Percentiles rank a stretch among this genome's conserved stretches.
Conservation (phyloP, 2,888 invertebrate species). For the Criorhina ranunculi region DNA sequence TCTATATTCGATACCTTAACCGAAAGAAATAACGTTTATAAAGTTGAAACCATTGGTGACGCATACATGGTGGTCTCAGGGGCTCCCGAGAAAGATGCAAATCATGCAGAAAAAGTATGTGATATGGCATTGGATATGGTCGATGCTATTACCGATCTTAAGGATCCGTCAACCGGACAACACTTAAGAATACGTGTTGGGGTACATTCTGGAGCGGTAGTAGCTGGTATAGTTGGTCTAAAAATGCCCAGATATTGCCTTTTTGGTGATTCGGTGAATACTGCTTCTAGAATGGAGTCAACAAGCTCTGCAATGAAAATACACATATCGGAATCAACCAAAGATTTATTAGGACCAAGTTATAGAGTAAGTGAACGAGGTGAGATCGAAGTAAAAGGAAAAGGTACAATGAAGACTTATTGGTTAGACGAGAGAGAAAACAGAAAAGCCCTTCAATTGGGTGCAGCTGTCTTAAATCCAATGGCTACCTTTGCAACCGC, state of each 20-base stretch:
- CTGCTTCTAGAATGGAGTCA: slow-evolving; percentile 96
- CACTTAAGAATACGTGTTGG: slow-evolving; percentile 94
- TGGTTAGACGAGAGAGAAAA: slow-evolving; percentile 92
- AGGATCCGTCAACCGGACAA: slow-evolving; percentile 95
- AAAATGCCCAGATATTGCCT: slow-evolving; percentile 91
- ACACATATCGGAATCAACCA: slow-evolving; percentile 96
- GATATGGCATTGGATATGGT: slow-evolving; percentile 99
- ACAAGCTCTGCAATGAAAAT: slow-evolving; percentile 97
- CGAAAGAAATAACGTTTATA: slow-evolving; percentile 96
- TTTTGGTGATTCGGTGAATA: slow-evolving; percentile 96
- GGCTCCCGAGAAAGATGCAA: slow-evolving; percentile 94
- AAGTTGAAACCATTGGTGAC: slow-evolving; percentile 99
- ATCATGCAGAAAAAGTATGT: slow-evolving; percentile 96
- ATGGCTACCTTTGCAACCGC: slow-evolving; percentile 77
- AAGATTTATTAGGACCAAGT: slow-evolving; percentile 89
- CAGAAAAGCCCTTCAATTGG: slow-evolving; percentile 85
- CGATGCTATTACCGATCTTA: slow-evolving; percentile 94
- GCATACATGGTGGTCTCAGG: slow-evolving; percentile 99
- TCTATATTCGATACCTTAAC: slow-evolving; percentile 98
- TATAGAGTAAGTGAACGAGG: slow-evolving; percentile 92
- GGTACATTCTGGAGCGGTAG: slow-evolving; percentile 95
- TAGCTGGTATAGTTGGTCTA: slow-evolving; percentile 96
- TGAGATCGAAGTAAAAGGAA: slow-evolving; percentile 95
- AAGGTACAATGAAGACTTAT: slow-evolving; percentile 95
- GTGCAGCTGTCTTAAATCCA: slow-evolving; percentile 79